phyloP scores from a whole-genome alignment of 2,888 invertebrate genomes.

The Leuctra nigra region DNA sequence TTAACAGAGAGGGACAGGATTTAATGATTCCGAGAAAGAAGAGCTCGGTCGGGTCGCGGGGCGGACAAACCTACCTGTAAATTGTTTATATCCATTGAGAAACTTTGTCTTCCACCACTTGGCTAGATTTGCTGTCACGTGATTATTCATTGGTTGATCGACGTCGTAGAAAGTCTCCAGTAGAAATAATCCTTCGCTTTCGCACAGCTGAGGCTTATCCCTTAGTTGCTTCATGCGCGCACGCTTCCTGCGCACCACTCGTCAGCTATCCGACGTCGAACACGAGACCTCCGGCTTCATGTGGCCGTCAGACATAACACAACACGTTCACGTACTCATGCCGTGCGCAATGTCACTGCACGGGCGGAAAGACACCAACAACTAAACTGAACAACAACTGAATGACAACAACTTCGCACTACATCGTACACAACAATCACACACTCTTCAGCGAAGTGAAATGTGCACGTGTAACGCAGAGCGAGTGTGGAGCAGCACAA shows the following conservation, averaged over 20 bases:
- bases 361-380: too few species aligned
- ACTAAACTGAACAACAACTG: too few species aligned
- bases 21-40: constrained; percentile 10
- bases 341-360: not conserved
- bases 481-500: not conserved
- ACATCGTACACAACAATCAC: not conserved
- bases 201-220: constrained; percentile 12
- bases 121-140: constrained; percentile 65
- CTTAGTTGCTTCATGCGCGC: constrained; percentile 18
- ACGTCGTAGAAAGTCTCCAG: constrained; percentile 1
- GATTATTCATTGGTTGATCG: constrained; percentile 19
- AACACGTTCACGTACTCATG: constrained; percentile 7
- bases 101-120: constrained; percentile 72
- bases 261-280: too few species aligned
- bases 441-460: not conserved
- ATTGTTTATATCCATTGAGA: constrained; percentile 66
- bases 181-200: constrained; percentile 1
- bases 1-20: constrained; percentile 2
- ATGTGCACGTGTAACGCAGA: not conserved
- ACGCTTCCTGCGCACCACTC: not conserved
- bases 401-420: not conserved
- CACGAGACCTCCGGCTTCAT: constrained; percentile 1
- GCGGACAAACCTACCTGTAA: constrained; percentile 53
- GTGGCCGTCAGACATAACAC: not conserved
- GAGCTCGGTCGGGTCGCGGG: not conserved